Base-by-base conservation (phyloP, 2,888 invertebrate genomes). In the Plebejus melissa region DNA sequence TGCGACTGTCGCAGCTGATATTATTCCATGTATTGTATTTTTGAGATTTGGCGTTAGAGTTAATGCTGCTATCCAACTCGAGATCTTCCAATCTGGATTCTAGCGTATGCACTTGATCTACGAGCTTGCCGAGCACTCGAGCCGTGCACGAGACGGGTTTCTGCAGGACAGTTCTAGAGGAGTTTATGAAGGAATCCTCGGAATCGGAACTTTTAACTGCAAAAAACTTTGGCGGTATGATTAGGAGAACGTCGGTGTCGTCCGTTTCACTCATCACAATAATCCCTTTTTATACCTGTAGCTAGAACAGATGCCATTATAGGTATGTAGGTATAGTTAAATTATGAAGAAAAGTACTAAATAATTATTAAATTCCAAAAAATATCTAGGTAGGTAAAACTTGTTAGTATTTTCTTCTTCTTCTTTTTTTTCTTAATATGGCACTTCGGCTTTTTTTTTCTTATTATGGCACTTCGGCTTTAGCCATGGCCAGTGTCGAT, bases 241-340 rank as follows among this genome's bases (percentile, higher is more conserved):
- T 88, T 82, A 97, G 89, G 79, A 97, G 94, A 83, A 97, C 95
- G 89, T 97, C 97, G 4, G 97, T 97, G 90, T 97, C 97, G 94
- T 97, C 97, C 79, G 94, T 94, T 79, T 94, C 94, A 93, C 93
- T 94, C 94, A 94, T 94, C 83, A 89, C 93, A 90, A 80, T 80
- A 79, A 80, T 76, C 82, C 77, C 78, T 79, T 76, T 46, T 74
- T 78, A 77, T 78, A 78, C 70, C 57, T 65, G 77, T 75, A 74
- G 74, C 70, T 75, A 77, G 85, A 83, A 81, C 75, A 80, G 75
- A 77, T 82, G 88, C 90, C 91, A 91, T 91, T 82, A 86, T 46
- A 41, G 0, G 0, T 90, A 85, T 76, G 65, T 74, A 74, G 70
- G 22, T 22, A 22, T 22, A 22, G 76, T 11, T 71, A 32, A 4